Evolutionary conservation across 2,888 invertebrate genomes (phyloP).

Genomic region (Oscheius sp.): DNA sequence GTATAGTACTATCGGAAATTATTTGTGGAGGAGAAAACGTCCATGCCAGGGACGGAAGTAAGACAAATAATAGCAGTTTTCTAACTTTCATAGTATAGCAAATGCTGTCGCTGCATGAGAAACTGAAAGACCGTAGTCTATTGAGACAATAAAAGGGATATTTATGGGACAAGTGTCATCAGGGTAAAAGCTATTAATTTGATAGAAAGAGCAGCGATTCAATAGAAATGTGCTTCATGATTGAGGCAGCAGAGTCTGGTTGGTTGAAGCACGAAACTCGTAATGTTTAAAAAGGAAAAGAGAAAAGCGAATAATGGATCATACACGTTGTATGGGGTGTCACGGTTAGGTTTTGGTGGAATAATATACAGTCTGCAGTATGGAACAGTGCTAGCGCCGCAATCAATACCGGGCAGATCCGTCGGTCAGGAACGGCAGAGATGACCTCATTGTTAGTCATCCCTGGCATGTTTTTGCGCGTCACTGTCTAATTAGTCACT

Average conservation of each 20-base stretch:
- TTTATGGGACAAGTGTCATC: too few species aligned
- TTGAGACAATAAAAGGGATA: too few species aligned
- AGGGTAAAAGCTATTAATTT: too few species aligned
- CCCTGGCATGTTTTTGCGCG: constrained; percentile 1
- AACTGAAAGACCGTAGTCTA: background rate
- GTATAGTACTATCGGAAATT: constrained; percentile 16
- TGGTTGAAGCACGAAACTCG: too few species aligned
- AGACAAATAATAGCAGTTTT: constrained; percentile 7
- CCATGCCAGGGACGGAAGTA: background rate
- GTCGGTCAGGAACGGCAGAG: constrained; percentile 29
- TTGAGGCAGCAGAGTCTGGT: too few species aligned
- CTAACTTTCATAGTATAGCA: constrained; percentile 14
- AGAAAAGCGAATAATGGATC: too few species aligned
- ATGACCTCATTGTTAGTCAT: constrained; percentile 30
- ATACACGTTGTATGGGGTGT: too few species aligned
- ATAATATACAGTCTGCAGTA: constrained; percentile 17
- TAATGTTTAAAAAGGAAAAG: too few species aligned
- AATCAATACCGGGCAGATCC: constrained; percentile 36
- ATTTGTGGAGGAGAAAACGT: constrained; percentile 23
- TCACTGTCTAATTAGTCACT: constrained; percentile 16
- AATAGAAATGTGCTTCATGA: too few species aligned
- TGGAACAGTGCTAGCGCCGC: constrained; percentile 30
- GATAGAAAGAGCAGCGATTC: too few species aligned
- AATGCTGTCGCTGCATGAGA: constrained; percentile 14
- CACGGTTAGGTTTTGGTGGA: background rate